Evolutionary conservation across 1,140 invertebrate species (phyloP).

Genomic region (Ips typographus): DNA sequence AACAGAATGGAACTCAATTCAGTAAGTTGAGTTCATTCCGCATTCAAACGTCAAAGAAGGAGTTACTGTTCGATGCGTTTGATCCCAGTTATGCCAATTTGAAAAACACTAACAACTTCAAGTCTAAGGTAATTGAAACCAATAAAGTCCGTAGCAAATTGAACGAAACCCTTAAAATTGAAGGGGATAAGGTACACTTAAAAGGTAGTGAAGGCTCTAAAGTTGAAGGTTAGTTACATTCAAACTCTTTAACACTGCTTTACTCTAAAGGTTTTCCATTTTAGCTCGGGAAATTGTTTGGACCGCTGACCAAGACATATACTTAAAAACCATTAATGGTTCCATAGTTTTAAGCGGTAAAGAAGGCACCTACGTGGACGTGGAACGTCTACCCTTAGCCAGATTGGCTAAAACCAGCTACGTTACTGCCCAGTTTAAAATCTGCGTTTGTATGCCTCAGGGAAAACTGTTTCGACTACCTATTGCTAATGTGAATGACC

Average conservation of each 20-base stretch:
- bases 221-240: constrained; percentile 57
- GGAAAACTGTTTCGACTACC: constrained; percentile 77
- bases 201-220: constrained; percentile 67
- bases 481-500: constrained; percentile 55
- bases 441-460: constrained; percentile 85
- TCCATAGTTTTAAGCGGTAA: constrained; percentile 70
- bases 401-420: constrained; percentile 54
- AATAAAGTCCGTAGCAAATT: constrained; percentile 73
- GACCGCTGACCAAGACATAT: constrained; percentile 78
- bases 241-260: constrained; percentile 2
- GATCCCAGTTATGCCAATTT: constrained; percentile 73
- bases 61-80: constrained; percentile 72
- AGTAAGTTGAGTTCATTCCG: constrained; percentile 67
- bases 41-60: constrained; percentile 54
- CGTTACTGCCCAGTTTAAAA: constrained; percentile 69
- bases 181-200: constrained; percentile 62
- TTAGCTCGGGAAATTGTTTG: constrained; percentile 55
- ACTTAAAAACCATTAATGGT: constrained; percentile 76
- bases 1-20: constrained; percentile 66
- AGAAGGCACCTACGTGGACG: constrained; percentile 71
- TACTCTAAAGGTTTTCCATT: constrained; percentile 2
- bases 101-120: constrained; percentile 65
- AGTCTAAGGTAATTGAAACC: constrained; percentile 68
- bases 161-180: constrained; percentile 66
- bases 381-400: constrained; percentile 70